A percentile compares a stretch with the other conserved stretches of the same genome.
These are phyloP conservation scores for Microctonus aethiopoides DNA, from an alignment of 2,888 invertebrate species.

Conservation along the genomic window DNA sequence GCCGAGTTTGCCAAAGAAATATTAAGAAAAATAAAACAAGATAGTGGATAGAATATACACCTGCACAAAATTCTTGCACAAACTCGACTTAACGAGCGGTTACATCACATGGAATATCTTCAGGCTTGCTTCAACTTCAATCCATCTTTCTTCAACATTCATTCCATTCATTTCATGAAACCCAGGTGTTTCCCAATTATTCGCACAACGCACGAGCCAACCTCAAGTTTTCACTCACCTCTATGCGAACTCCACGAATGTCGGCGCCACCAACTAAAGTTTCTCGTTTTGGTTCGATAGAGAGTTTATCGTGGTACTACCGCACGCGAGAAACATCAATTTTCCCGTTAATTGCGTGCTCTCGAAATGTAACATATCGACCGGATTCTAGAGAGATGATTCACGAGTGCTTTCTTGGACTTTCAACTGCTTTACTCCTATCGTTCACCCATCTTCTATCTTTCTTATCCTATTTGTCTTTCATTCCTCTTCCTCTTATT, in stretches of 20 bases:
- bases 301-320: constrained; percentile 8
- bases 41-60: background rate
- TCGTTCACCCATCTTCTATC: background rate
- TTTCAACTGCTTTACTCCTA: background rate
- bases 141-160: background rate
- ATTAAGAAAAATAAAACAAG: constrained; percentile 7
- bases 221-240: constrained; percentile 26
- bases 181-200: constrained; percentile 48
- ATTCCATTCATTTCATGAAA: background rate
- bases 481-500: background rate
- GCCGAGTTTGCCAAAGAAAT: constrained; percentile 31
- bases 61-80: constrained; percentile 32
- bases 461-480: background rate
- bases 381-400: constrained; percentile 7
- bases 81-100: constrained; percentile 37
- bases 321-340: constrained; percentile 39
- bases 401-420: background rate
- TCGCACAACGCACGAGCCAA: constrained; percentile 44
- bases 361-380: constrained; percentile 37
- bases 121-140: background rate
- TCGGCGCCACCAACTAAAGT: constrained; percentile 29
- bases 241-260: constrained; percentile 12
- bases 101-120: constrained; percentile 34
- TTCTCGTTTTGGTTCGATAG: constrained; percentile 29
- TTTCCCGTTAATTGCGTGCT: constrained; percentile 38